Evolutionary conservation across 1,140 invertebrate species (phyloP), one percentile per base, ranked within the genome.

Genomic region (Planococcus citri): DNA sequence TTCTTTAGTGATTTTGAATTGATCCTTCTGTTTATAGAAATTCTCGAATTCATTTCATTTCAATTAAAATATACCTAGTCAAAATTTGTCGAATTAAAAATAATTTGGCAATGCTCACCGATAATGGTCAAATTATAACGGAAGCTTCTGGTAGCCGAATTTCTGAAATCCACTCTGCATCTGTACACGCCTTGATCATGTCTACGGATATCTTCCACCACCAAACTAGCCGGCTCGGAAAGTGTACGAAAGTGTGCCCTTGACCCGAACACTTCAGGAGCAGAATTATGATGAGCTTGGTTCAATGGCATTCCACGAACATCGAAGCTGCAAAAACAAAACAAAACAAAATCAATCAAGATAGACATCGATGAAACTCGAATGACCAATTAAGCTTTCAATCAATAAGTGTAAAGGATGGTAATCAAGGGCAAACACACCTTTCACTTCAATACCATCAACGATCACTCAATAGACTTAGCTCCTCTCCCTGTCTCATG

Each of bases 51-150:
- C n/a, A n/a, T n/a, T n/a, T n/a, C n/a, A n/a, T n/a, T n/a, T n/a
- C n/a, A n/a, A n/a, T n/a, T n/a, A n/a, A n/a, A n/a, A n/a, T n/a
- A n/a, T n/a, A n/a, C n/a, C n/a, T n/a, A n/a, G n/a, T n/a, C n/a
- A n/a, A n/a, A n/a, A n/a, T n/a, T n/a, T n/a, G n/a, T n/a, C n/a
- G n/a, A n/a, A n/a, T n/a, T n/a, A n/a, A n/a, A n/a, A n/a, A n/a
- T n/a, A n/a, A n/a, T n/a, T n/a, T n/a, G n/a, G n/a, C n/a, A n/a
- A n/a, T n/a, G n/a, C 88, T 89, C 78, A 94, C 91, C 89, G 76
- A 94, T 89, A 74, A 94, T 88, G 70, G 88, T 90, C 72, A 94
- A 85, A 79, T 92, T 92, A 79, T 93, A 91, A 75, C 88, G 84
- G 76, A 90, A 89, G 77, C 89, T 92, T 75, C 89, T 84, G 20